phyloP scores from a whole-genome alignment of 2,888 invertebrate species.

The Drosophila imparisetae region DNA sequence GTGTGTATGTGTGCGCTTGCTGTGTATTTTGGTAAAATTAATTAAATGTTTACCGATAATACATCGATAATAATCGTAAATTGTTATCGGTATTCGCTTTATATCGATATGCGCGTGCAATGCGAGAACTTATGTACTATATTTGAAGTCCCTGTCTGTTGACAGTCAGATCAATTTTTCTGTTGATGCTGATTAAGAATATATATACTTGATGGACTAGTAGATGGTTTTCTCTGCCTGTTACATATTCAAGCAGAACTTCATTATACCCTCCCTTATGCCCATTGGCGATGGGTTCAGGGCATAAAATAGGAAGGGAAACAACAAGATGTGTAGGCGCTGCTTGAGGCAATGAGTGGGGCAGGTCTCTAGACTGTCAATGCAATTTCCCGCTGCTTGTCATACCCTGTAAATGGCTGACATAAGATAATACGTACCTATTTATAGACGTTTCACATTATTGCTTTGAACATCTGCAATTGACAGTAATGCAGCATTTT shows the following conservation, averaged over 20 bases:
- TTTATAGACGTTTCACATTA: neutral
- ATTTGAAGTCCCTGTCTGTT: neutral
- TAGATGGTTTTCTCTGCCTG: neutral
- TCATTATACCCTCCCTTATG: neutral
- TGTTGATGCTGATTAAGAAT: neutral
- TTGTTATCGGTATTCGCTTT: neutral
- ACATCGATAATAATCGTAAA: too few species aligned
- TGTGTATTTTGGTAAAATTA: neutral
- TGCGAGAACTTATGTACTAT: neutral
- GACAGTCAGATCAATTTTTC: neutral
- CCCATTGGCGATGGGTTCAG: neutral
- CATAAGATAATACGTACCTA: neutral
- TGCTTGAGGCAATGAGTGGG: conserved; percentile 31
- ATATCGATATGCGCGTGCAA: neutral
- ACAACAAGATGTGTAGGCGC: conserved; percentile 56
- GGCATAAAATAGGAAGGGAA: neutral
- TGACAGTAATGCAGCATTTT: neutral
- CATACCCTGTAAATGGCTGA: conserved; percentile 8
- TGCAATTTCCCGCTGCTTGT: neutral
- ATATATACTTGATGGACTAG: neutral
- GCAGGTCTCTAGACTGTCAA: conserved; percentile 4
- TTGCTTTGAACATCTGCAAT: neutral
- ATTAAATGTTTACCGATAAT: neutral
- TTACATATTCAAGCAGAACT: neutral
- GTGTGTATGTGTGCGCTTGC: too few species aligned